Percentiles rank a stretch among this genome's conserved stretches.
Evolutionary conservation across 1,140 invertebrate genomes (phyloP).

Genomic region (Drosophila equinoxialis): DNA sequence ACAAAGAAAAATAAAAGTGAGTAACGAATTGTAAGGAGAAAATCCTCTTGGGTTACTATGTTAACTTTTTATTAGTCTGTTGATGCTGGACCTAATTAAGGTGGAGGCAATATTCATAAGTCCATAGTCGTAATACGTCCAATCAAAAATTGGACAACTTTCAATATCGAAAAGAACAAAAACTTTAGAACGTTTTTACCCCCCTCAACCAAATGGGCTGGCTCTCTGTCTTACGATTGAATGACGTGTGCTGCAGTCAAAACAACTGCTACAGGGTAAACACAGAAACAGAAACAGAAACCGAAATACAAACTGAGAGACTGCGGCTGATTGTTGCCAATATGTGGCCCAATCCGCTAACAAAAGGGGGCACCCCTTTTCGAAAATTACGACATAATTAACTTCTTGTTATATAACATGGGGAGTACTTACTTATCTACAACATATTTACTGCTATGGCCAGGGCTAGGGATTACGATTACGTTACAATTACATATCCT

Average conservation of each 20-base stretch:
- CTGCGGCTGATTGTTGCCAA: constrained; percentile 25
- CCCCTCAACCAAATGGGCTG: background rate
- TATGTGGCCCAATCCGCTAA: constrained; percentile 13
- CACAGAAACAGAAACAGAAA: constrained; percentile 18
- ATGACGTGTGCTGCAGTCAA: constrained; percentile 20
- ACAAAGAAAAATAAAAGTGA: background rate
- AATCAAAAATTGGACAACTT: too few relatives aligned
- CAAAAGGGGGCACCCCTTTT: constrained; percentile 16
- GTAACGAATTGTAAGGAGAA: too few relatives aligned
- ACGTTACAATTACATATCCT: constrained; percentile 25
- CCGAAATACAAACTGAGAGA: constrained; percentile 43
- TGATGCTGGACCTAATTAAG: too few relatives aligned
- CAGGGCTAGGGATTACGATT: constrained; percentile 51
- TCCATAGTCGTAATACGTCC: too few relatives aligned
- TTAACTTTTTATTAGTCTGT: too few relatives aligned
- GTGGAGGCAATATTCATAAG: too few relatives aligned
- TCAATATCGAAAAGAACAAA: too few relatives aligned
- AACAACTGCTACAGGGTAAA: constrained; percentile 21
- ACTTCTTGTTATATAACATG: constrained; percentile 76
- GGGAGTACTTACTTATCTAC: constrained; percentile 20
- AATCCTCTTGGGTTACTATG: too few relatives aligned
- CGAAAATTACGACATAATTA: constrained; percentile 76
- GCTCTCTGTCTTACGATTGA: background rate
- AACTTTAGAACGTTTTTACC: background rate
- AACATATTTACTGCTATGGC: background rate